Evolutionary conservation across 64 coral and sea anemone species (phyloP).

Genomic region (Porites lutea): DNA sequence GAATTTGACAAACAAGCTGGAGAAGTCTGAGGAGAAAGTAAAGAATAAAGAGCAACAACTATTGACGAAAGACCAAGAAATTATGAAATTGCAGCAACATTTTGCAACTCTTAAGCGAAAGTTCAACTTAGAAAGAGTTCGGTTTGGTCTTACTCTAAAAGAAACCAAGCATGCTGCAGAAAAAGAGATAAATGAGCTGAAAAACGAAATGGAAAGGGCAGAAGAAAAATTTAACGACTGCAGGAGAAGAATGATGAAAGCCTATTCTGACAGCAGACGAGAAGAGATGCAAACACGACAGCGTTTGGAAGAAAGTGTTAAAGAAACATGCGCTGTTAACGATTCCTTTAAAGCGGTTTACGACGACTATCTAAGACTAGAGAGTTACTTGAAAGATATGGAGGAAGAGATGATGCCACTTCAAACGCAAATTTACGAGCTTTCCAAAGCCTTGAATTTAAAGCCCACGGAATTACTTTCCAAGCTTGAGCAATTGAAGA

Average conservation of each 20-base stretch:
- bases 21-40: background rate
- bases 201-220: slow-evolving; percentile 2
- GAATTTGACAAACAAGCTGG: background rate
- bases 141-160: background rate
- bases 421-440: background rate
- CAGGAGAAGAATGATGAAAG: background rate
- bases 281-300: background rate
- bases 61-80: background rate
- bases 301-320: slow-evolving; percentile 4
- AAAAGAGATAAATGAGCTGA: background rate
- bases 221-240: background rate
- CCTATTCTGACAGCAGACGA: background rate
- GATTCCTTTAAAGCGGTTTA: slow-evolving; percentile 16
- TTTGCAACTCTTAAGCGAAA: background rate
- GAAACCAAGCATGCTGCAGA: background rate
- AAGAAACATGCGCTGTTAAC: background rate
- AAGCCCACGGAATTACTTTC: background rate
- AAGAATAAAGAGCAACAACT: background rate
- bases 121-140: background rate
- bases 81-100: background rate
- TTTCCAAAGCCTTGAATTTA: slow-evolving; percentile 18
- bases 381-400: background rate
- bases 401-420: background rate
- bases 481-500: slow-evolving; percentile 20
- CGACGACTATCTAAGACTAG: slow-evolving; percentile 19